A percentile compares a stretch with the other conserved stretches of the same genome.
Evolutionary conservation across 2,888 invertebrate genomes (phyloP).

Genomic region (Eudasyphora cyanicolor): DNA sequence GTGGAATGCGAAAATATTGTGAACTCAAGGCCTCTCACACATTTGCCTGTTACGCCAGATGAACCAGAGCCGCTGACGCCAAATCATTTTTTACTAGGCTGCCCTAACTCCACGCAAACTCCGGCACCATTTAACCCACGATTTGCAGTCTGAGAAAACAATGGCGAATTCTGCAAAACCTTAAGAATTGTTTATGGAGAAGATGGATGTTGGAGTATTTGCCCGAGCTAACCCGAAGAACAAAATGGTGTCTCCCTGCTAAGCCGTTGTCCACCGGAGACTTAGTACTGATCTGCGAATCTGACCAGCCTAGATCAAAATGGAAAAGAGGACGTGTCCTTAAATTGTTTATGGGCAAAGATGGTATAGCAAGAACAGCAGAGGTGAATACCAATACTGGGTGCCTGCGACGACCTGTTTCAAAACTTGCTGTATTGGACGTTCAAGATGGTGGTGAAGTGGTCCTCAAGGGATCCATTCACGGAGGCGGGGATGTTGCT

Average conservation of each 20-base stretch:
- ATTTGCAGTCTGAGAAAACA: background rate
- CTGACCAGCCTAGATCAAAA: background rate
- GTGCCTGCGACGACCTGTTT: background rate
- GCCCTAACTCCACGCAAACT: background rate
- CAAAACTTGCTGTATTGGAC: background rate
- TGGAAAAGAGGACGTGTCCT: slow-evolving; percentile 9
- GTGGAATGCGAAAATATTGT: slow-evolving; percentile 57
- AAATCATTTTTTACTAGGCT: slow-evolving; percentile 34
- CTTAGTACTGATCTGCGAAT: background rate
- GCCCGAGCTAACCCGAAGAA: background rate
- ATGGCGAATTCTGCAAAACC: background rate
- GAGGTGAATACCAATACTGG: background rate
- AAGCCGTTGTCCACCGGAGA: too few relatives aligned
- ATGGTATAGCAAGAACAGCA: background rate
- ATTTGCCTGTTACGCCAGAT: slow-evolving; percentile 41
- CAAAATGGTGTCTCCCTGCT: background rate
- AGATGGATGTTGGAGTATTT: background rate
- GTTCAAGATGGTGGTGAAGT: background rate
- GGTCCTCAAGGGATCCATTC: background rate
- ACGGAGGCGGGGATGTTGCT: slow-evolving; percentile 9
- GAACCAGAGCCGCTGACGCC: slow-evolving; percentile 51
- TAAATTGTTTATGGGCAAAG: background rate
- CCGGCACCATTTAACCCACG: background rate
- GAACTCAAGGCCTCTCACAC: slow-evolving; percentile 51
- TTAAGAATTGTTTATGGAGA: slow-evolving; percentile 4